Conservation (phyloP, 2,797 vertebrate species). For the Phrynocephalus forsythii region DNA sequence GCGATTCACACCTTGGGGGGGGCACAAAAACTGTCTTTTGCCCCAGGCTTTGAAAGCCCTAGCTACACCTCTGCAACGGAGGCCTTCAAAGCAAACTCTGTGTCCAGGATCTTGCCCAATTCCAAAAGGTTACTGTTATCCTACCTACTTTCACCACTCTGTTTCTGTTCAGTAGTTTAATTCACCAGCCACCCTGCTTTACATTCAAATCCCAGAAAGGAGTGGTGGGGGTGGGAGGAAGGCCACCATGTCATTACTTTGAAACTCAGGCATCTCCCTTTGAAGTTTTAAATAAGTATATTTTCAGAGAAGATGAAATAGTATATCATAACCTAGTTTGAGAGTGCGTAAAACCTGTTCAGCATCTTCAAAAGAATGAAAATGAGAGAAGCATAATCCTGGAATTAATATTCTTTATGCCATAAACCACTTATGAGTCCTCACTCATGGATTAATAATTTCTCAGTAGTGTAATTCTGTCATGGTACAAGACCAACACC, state of each 20-base stretch:
- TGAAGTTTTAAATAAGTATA: constrained; percentile 35
- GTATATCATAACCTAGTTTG: constrained; percentile 16
- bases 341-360: constrained; percentile 28
- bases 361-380: constrained; percentile 37
- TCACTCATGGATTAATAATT: constrained; percentile 24
- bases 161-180: constrained; percentile 4
- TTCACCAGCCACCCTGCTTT: neutral
- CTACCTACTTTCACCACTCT: neutral
- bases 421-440: constrained; percentile 36
- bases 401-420: constrained; percentile 31
- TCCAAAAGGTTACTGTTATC: constrained; percentile 21
- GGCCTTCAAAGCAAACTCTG: neutral
- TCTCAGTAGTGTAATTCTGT: constrained; percentile 14
- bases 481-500: neutral
- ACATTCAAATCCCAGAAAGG: neutral
- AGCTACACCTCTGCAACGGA: too few relatives aligned
- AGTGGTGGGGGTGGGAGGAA: neutral
- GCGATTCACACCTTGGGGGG: too few relatives aligned
- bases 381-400: constrained; percentile 24
- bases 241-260: constrained; percentile 7
- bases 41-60: too few relatives aligned
- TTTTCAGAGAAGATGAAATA: constrained; percentile 28
- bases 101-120: neutral
- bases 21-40: too few relatives aligned
- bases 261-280: constrained; percentile 9